Evolutionary conservation across 2,888 invertebrate genomes (phyloP), one percentile per base, ranked within the genome.

Genomic region (Drosophila colorata): DNA sequence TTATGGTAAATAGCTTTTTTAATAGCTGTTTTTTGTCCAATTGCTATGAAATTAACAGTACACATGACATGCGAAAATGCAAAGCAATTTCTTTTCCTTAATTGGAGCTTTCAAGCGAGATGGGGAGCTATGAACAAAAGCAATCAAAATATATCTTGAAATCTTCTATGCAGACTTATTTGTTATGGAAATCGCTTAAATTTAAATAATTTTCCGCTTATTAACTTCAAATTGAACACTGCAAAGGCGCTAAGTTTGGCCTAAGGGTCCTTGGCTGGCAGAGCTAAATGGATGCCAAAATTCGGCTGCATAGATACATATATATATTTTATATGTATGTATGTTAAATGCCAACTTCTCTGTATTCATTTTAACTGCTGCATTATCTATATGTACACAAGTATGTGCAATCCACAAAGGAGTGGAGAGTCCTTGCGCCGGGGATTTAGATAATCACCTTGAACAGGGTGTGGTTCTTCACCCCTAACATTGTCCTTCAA

Each of bases 401-500:
- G 20, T n/a, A 9, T n/a, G n/a, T 28, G 13, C 4, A n/a, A 31
- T 18, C 52, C 40, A 18, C 18, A 20, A 41, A 31, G 14, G 41
- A 41, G 37, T 14, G n/a, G 7, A 7, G 25, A 25, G 28, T 9
- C 4, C n/a, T 23, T 13, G 33, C 31, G 13, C 20, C 20, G 23
- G 23, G 33, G 23, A 43, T 23, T 43, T 13, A 23, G 33, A 53
- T 43, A 64, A 64, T 63, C 41, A 49, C 49, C 47, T 48, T 33
- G 25, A 37, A 20, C 41, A 25, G 63, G 63, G 63, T 49, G 63
- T 63, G 63, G 63, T 18, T 20, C 33, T 14, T 48, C 41, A 35
- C 28, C 49, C 49, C 33, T 28, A 16, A 49, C 35, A 43, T 20
- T 64, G 33, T 28, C 41, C 35, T 37, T 43, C 16, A 28, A 64